Evolutionary conservation across 2,888 invertebrate genomes (phyloP).

Genomic region (Zootermopsis nevadensis): DNA sequence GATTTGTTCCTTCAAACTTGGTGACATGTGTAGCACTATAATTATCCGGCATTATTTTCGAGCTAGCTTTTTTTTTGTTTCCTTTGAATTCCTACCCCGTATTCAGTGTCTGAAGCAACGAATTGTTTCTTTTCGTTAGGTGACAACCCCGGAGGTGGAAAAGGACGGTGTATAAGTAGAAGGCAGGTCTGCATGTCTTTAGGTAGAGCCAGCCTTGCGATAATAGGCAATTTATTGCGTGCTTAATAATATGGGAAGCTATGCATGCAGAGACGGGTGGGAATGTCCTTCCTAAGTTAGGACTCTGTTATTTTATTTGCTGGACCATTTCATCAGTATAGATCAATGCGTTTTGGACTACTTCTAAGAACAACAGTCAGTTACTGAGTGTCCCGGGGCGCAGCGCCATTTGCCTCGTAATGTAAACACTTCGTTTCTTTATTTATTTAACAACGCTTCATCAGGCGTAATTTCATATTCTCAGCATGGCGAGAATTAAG

Average conservation of each 20-base stretch:
- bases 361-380: too few species aligned
- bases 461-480: too few species aligned
- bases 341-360: not conserved
- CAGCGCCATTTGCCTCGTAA: too few species aligned
- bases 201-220: not conserved
- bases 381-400: too few species aligned
- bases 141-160: not conserved
- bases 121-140: not conserved
- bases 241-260: constrained; percentile 7
- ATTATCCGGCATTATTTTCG: not conserved
- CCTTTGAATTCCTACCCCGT: not conserved
- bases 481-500: too few species aligned
- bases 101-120: not conserved
- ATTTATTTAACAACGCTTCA: too few species aligned
- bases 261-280: not conserved
- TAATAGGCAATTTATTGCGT: constrained; percentile 7
- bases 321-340: not conserved
- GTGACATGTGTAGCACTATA: constrained; percentile 5
- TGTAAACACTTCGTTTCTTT: too few species aligned
- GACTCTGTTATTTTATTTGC: not conserved
- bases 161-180: not conserved
- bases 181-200: not conserved
- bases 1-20: not conserved
- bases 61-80: not conserved
- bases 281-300: not conserved